Evolutionary conservation across 2,797 vertebrate species (phyloP), one percentile per base, ranked within the genome.

Genomic region (Oryzias dopingdopingensis): DNA sequence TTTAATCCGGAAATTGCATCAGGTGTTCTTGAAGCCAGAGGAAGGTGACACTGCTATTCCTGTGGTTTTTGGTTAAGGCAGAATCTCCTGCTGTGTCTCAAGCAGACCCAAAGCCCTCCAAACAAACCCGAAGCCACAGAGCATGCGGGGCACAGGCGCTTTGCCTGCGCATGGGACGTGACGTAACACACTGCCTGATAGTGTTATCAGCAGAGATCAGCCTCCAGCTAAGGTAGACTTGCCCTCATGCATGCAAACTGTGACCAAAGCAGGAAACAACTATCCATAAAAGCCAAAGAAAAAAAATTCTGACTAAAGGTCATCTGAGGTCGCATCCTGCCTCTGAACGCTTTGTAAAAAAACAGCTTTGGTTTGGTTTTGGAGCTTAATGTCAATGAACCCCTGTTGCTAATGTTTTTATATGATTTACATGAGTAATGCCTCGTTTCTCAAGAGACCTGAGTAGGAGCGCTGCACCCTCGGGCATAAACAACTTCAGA

Each of bases 391-490:
- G 72, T 85, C 70, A 74, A 58, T 64, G 46, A 80, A 67, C 70
- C 59, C 49, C 59, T 66, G 63, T 65, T 80, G 77, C 77, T 84
- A 74, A 82, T 80, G 74, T 86, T 84, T 75, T 71, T 84, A 65
- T 70, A 68, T 18, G 59, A 84, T 87, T 84, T 80, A 71, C 81
- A 86, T 77, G 81, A 86, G 83, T 83, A 86, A 87, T 85, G 75
- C 74, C 59, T 60, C 29, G 60, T 57, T 55, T 72, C 51, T 72
- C 47, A 53, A 73, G 70, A 74, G 78, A 80, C 77, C 24, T n/a
- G 22, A 79, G 59, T 61, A 69, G 75, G 72, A 75, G 70, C 67
- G 80, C 76, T 46, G 1, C 70, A 70, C 67, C 81, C 78, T 66
- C 59, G 58, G 68, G 83, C 79, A 82, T 79, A 85, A 88, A 86